Percentiles rank a stretch among this genome's conserved stretches.
phyloP scores from a whole-genome alignment of 2,888 invertebrate species.

The Oxytorus armatus region DNA sequence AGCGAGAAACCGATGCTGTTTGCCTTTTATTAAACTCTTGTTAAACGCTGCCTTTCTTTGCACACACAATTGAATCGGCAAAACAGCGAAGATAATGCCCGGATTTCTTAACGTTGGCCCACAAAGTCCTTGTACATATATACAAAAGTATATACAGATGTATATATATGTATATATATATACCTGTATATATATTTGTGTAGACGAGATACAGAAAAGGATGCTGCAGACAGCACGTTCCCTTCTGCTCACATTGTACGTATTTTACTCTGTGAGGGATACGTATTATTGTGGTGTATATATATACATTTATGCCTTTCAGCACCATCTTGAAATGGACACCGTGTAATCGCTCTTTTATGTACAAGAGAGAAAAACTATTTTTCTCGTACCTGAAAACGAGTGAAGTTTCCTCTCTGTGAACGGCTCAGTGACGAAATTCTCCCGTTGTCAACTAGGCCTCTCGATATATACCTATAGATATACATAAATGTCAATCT shows the following conservation, averaged over 20 bases:
- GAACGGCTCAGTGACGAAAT: constrained; percentile 51
- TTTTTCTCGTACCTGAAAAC: constrained; percentile 60
- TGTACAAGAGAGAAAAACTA: constrained; percentile 56
- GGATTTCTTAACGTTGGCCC: constrained; percentile 69
- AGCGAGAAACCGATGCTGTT: constrained; percentile 75
- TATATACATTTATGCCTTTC: constrained; percentile 56
- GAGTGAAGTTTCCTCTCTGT: constrained; percentile 16
- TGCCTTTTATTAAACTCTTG: constrained; percentile 85
- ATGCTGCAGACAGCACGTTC: constrained; percentile 62
- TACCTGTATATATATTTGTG: no score
- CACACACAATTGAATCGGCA: constrained; percentile 84
- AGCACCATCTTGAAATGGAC: constrained; percentile 80
- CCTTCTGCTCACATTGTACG: constrained; percentile 56
- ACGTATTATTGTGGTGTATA: constrained; percentile 16
- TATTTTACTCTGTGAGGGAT: constrained; percentile 16
- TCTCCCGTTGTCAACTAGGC: constrained; percentile 41
- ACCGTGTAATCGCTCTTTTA: constrained; percentile 82
- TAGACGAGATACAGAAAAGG: constrained; percentile 31
- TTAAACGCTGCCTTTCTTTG: constrained; percentile 83
- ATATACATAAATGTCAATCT: neutral
- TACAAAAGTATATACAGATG: neutral
- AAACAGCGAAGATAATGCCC: constrained; percentile 83
- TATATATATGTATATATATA: no score
- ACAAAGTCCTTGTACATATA: constrained; percentile 51
- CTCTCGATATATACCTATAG: constrained; percentile 23